phyloP scores from a whole-genome alignment of 2,113 vertebrate genomes.

The Piprites chloris region DNA sequence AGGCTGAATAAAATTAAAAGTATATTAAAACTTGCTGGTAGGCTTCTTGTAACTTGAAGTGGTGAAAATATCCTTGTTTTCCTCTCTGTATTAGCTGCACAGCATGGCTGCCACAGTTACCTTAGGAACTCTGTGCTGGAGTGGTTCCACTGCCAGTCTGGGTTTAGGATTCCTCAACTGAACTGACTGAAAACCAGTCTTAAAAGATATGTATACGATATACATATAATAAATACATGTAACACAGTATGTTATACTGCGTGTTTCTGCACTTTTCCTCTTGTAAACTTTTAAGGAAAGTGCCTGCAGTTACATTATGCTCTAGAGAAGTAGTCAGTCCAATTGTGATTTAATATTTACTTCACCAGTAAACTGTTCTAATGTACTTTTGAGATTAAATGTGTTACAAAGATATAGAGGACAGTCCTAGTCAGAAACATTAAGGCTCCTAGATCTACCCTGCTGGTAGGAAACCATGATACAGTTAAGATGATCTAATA shows the following conservation, averaged over 20 bases:
- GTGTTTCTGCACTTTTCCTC: neutral
- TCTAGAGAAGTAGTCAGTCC: neutral
- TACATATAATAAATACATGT: neutral
- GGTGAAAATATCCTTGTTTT: neutral
- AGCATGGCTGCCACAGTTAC: neutral
- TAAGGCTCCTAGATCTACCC: neutral
- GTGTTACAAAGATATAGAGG: neutral
- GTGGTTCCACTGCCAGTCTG: neutral
- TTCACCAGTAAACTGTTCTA: neutral
- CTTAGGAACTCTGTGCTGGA: neutral
- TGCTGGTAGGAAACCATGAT: neutral
- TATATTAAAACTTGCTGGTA: neutral
- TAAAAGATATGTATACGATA: neutral
- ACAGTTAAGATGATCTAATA: neutral
- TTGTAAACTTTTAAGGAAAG: neutral
- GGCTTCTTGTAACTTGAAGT: neutral
- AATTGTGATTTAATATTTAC: neutral
- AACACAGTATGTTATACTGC: neutral
- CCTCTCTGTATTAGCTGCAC: neutral
- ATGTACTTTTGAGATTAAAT: neutral
- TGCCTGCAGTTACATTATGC: neutral
- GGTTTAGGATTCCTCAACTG: neutral
- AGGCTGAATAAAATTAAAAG: neutral
- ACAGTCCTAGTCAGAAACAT: neutral
- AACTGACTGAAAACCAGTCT: neutral